Evolutionary conservation across 2,113 vertebrate species (phyloP), one percentile per base, ranked within the genome.

Genomic region (Poicephalus meyeri): DNA sequence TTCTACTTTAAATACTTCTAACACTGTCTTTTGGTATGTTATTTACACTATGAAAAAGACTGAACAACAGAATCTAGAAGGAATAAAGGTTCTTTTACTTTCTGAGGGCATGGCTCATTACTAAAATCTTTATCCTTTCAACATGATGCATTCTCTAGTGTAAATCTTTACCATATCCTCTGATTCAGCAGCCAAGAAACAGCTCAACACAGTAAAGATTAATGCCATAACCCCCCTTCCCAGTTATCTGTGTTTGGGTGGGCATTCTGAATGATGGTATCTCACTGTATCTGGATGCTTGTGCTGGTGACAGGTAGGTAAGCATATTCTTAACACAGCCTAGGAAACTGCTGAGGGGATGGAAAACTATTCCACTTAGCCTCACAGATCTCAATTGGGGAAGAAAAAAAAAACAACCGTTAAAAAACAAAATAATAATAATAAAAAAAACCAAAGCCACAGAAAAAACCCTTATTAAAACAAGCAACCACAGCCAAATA

Each of bases 321-420:
- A 94, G 46, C 19, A 41, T 33, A 77, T 74, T 90, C 64, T 60
- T 80, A 93, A 39, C 46, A 50, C 21, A 78, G 55, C 4, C 50
- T 35, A 83, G 55, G 72, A 96, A 93, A 92, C 11, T 93, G 93
- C 93, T 86, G 85, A 94, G 68, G 55, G 80, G 35, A 73, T 28
- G 79, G 63, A 95, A 93, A 96, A 86, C 20, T 0, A 88, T 68
- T 94, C 65, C 65, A 77, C 23, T 60, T 69, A 65, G 33, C 41
- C 41, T 83, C 66, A 63, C 2, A 49, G 64, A 93, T 63, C 60
- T 31, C 6, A 3, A 90, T 0, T 58, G 19, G 44, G 31, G 24
- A 11, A 72, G 56, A 82, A 91, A 71, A 76, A 1, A 70, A 33
- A 13, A 56, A 31, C 63, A 23, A 37, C 37, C 55, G 15, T n/a